These are phyloP conservation scores for Panurus biarmicus DNA, from an alignment of 2,113 vertebrate species.

Conservation along the genomic window DNA sequence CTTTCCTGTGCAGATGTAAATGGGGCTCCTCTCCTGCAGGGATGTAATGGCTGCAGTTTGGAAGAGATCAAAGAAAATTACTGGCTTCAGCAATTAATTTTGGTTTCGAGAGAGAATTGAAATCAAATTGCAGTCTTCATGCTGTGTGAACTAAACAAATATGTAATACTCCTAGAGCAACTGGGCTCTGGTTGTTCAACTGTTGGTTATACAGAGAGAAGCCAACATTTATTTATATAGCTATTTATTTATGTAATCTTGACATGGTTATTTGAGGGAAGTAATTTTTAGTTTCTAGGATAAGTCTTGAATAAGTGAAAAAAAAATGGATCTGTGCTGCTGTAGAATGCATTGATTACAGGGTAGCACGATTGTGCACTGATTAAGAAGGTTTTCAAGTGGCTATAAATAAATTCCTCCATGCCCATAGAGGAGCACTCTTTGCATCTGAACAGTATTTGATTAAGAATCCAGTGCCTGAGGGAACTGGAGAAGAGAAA, in stretches of 20 bases:
- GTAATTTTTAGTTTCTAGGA: neutral
- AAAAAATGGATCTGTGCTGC: neutral
- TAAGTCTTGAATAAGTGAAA: neutral
- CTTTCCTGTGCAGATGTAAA: no score
- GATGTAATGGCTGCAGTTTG: no score
- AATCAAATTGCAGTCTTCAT: neutral
- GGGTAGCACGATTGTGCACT: neutral
- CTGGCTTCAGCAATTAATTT: neutral
- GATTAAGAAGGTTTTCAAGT: neutral
- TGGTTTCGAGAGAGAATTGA: neutral
- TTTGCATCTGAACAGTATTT: neutral
- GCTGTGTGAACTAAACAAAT: neutral
- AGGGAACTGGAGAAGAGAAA: neutral
- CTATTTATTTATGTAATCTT: neutral
- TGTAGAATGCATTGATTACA: conserved; percentile 8
- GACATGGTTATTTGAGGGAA: neutral
- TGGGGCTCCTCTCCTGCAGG: no score
- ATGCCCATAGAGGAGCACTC: neutral
- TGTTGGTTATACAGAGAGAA: neutral
- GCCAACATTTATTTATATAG: neutral
- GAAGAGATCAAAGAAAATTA: no score
- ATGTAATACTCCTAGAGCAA: neutral
- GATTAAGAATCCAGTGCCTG: neutral
- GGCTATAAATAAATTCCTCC: conserved; percentile 21
- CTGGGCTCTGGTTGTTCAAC: neutral